A percentile compares a stretch with the other conserved stretches of the same genome.
Conservation (phyloP, 2,888 invertebrate genomes). For the Thalpophila matura region DNA sequence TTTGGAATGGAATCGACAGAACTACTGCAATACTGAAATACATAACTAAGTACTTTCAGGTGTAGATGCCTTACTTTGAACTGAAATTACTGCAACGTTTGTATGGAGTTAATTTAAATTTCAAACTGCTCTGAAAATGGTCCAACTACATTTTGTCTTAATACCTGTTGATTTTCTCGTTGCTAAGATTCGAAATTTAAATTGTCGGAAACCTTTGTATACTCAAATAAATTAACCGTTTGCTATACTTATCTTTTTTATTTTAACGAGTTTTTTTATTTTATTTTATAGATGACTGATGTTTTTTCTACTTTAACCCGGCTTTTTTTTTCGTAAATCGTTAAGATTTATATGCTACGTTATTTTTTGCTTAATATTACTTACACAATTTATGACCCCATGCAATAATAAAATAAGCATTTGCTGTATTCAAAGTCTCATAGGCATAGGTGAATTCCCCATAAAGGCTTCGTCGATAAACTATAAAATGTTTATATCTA, state of each 20-base stretch:
- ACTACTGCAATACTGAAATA: slow-evolving; percentile 16
- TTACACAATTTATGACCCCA: slow-evolving; percentile 51
- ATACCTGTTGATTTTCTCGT: slow-evolving; percentile 43
- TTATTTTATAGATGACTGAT: too few relatives aligned
- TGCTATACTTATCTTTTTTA: background rate
- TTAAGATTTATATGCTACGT: too few relatives aligned
- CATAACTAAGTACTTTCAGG: slow-evolving; percentile 11
- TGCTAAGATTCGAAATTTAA: slow-evolving; percentile 30
- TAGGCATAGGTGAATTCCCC: slow-evolving; percentile 43
- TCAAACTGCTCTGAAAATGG: slow-evolving; percentile 28
- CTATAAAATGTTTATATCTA: slow-evolving; percentile 72
- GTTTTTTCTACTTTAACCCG: too few relatives aligned
- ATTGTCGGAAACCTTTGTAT: slow-evolving; percentile 4
- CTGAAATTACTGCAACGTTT: slow-evolving; percentile 25
- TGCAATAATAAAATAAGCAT: slow-evolving; percentile 56
- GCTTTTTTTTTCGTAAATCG: too few relatives aligned
- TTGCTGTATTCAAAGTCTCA: slow-evolving; percentile 51
- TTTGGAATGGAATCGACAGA: slow-evolving; percentile 32
- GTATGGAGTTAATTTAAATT: slow-evolving; percentile 39
- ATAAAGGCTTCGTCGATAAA: slow-evolving; percentile 68
- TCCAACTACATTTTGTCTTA: slow-evolving; percentile 24
- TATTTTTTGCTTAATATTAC: slow-evolving; percentile 18
- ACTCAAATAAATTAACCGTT: background rate
- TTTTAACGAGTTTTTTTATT: too few relatives aligned
- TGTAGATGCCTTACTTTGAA: slow-evolving; percentile 1